Conservation (phyloP, 2,113 vertebrate species). For the Cathartes aura region DNA sequence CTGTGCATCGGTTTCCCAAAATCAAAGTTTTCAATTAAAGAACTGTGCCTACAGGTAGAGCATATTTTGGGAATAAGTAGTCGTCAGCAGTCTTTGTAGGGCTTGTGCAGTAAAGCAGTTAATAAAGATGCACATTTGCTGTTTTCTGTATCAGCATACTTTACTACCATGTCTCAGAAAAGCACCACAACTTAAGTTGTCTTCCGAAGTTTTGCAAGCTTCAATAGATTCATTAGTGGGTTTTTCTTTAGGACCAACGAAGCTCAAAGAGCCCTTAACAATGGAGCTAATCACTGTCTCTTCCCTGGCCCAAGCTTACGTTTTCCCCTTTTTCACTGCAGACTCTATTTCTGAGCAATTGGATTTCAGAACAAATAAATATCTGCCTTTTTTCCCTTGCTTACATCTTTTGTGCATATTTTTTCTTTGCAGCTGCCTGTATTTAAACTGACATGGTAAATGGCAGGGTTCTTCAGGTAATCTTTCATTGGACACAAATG, state of each 20-base stretch:
- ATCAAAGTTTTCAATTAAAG: background rate
- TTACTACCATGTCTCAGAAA: slow-evolving; percentile 74
- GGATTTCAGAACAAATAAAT: slow-evolving; percentile 75
- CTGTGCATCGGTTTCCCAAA: background rate
- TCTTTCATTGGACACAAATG: slow-evolving; percentile 61
- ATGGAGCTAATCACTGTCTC: slow-evolving; percentile 87
- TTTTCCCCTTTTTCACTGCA: background rate
- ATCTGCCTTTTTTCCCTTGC: slow-evolving; percentile 41
- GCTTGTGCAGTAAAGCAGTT: slow-evolving; percentile 30
- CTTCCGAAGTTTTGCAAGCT: slow-evolving; percentile 88
- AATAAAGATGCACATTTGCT: slow-evolving; percentile 73
- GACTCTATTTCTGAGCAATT: slow-evolving; percentile 71
- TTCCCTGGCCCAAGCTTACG: slow-evolving; percentile 66
- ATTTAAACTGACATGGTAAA: slow-evolving; percentile 47
- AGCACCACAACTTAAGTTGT: slow-evolving; percentile 88
- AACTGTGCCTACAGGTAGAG: background rate
- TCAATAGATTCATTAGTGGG: slow-evolving; percentile 88
- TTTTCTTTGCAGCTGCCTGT: slow-evolving; percentile 34
- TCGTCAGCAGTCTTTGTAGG: background rate
- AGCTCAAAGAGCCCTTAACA: slow-evolving; percentile 88
- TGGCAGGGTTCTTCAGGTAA: slow-evolving; percentile 66
- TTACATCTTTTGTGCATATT: slow-evolving; percentile 59
- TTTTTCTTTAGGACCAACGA: slow-evolving; percentile 88
- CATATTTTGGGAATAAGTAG: slow-evolving; percentile 11
- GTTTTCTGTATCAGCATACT: slow-evolving; percentile 79